Conservation (phyloP, 2,113 vertebrate species). For the Choloepus hoffmanni region DNA sequence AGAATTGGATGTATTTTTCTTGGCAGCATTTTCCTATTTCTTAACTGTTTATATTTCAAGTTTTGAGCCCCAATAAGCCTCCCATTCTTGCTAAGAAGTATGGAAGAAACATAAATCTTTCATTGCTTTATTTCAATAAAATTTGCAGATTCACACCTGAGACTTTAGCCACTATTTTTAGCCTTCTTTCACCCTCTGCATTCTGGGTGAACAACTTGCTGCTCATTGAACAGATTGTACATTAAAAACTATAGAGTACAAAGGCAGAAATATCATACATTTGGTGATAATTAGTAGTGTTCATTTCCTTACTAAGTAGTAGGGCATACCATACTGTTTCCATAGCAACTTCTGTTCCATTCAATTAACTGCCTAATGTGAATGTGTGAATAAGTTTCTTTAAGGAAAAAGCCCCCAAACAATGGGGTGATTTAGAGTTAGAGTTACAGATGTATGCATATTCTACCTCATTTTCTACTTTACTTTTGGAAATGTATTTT, state of each 20-base stretch:
- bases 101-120: background rate
- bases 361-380: slow-evolving; percentile 87
- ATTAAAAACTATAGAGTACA: slow-evolving; percentile 63
- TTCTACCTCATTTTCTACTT: slow-evolving; percentile 50
- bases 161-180: slow-evolving; percentile 69
- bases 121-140: slow-evolving; percentile 58
- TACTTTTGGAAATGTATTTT: slow-evolving; percentile 59
- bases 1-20: background rate
- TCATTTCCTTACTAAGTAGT: slow-evolving; percentile 83
- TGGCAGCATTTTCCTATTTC: background rate
- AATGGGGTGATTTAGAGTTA: slow-evolving; percentile 76
- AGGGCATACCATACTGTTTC: slow-evolving; percentile 85
- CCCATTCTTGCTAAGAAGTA: background rate
- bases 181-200: slow-evolving; percentile 12
- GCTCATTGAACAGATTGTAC: slow-evolving; percentile 78
- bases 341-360: slow-evolving; percentile 88
- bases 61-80: background rate
- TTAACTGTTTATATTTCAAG: slow-evolving; percentile 15
- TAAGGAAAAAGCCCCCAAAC: slow-evolving; percentile 78
- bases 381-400: slow-evolving; percentile 86
- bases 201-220: slow-evolving; percentile 65
- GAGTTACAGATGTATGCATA: slow-evolving; percentile 1
- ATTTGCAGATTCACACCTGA: slow-evolving; percentile 65
- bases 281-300: slow-evolving; percentile 86
- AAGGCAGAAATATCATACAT: slow-evolving; percentile 83